Evolutionary conservation across 1,140 invertebrate species (phyloP).

Genomic region (Sinella curviseta): DNA sequence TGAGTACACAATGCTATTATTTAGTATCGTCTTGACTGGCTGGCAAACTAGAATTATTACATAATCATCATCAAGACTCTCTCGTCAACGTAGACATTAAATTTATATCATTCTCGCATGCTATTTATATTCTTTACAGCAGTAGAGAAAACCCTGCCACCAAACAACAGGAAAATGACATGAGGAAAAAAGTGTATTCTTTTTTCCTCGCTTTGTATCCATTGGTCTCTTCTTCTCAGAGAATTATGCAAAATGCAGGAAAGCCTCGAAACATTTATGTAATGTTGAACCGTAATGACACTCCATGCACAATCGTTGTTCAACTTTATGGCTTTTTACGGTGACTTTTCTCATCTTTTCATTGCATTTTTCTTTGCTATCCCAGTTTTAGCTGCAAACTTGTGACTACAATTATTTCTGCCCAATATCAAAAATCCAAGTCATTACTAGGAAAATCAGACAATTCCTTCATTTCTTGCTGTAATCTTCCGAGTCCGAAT

Average conservation of each 20-base stretch:
- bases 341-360: not conserved
- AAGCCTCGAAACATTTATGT: not conserved
- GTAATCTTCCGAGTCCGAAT: too few relatives aligned
- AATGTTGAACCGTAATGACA: slow-evolving; percentile 15
- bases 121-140: not conserved
- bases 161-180: not conserved
- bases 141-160: not conserved
- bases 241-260: not conserved
- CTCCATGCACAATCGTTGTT: not conserved
- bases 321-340: slow-evolving; percentile 3
- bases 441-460: too few relatives aligned
- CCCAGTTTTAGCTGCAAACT: too few relatives aligned
- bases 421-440: not conserved
- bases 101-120: not conserved
- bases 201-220: not conserved
- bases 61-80: not conserved
- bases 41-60: not conserved
- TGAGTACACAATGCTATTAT: not conserved
- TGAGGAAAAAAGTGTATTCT: not conserved
- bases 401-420: too few relatives aligned
- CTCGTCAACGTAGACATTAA: not conserved
- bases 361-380: too few relatives aligned
- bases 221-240: not conserved
- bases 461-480: too few relatives aligned
- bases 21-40: not conserved